phyloP scores from a whole-genome alignment of 2,113 vertebrate genomes.

The Nothocercus nigrocapillus region DNA sequence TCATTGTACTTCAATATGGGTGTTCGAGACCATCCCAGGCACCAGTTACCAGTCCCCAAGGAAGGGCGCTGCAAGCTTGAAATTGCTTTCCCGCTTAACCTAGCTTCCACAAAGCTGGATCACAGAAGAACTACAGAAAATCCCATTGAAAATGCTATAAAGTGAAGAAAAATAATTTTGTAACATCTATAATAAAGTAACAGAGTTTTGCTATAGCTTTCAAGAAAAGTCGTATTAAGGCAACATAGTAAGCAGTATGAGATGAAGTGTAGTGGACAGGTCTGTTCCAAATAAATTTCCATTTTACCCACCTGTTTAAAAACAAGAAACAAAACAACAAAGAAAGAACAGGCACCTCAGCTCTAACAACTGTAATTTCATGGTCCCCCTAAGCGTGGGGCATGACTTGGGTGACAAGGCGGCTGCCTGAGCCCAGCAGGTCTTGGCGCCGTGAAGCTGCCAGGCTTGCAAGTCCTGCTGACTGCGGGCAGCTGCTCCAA shows the following conservation, averaged over 20 bases:
- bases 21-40: not conserved
- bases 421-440: not conserved
- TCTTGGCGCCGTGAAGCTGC: not conserved
- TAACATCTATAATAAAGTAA: not conserved
- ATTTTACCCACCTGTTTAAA: accelerated
- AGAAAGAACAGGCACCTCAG: not conserved
- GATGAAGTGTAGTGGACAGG: not conserved
- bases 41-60: not conserved
- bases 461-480: not conserved
- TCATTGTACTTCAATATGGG: not conserved
- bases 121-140: not conserved
- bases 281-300: not conserved
- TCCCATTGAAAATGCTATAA: not conserved
- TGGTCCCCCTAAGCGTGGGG: not conserved
- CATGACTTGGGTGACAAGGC: not conserved
- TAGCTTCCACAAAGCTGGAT: not conserved
- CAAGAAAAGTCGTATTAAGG: not conserved
- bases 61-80: not conserved
- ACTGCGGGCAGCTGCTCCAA: not conserved
- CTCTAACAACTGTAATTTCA: not conserved
- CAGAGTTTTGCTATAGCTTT: accelerated
- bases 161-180: not conserved
- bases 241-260: not conserved
- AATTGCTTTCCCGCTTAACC: not conserved
- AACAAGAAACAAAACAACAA: not conserved